Evolutionary conservation across 2,113 vertebrate species (phyloP), one percentile per base, ranked within the genome.

Genomic region (Toxotes jaculatrix): DNA sequence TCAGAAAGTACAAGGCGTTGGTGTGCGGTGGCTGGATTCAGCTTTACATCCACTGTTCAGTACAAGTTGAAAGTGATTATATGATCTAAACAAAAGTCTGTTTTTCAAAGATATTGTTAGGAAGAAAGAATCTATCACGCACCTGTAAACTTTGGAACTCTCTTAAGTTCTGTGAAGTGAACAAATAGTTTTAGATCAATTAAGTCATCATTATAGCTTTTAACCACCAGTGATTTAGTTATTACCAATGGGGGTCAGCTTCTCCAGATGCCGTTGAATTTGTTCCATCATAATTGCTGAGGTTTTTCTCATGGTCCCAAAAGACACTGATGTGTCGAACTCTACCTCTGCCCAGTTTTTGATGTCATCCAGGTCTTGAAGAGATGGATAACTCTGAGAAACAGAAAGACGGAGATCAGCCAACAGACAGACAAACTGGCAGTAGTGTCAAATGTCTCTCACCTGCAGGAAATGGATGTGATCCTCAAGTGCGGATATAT

Each of bases 401-500:
- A 47, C 27, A 45, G 27, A 36, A 9, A 34, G 5, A 74, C 8
- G 17, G 17, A 23, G 34, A 40, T 56, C 1, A 63, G 9, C 19
- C 49, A 51, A n/a, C 49, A 43, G 9, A 63, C 31, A 31, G 14
- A 47, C 11, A 31, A 78, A 43, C 4, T 38, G 0, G 60, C 32
- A 40, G 34, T 4, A 0, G 21, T 31, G n/a, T 3, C 57, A 61
- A 63, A 63, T 7, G 8, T 2, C 3, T 53, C 79, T 87, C 32
- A 95, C 95, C 91, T 94, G 92, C 5, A 95, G 82, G 51, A 94
- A 95, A 5, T 85, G 56, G 14, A 95, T 56, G 68, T 89, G 90
- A 61, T 95, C 94, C 67, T 95, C 91, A 0, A 88, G 74, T 0
- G 19, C 0, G 4, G 74, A 59, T 10, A 93, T 47, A 0, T 59